Percentiles rank a stretch among this genome's conserved stretches.
Evolutionary conservation across 1,140 invertebrate species (phyloP).

Genomic region (Leptoteleia sp.): DNA sequence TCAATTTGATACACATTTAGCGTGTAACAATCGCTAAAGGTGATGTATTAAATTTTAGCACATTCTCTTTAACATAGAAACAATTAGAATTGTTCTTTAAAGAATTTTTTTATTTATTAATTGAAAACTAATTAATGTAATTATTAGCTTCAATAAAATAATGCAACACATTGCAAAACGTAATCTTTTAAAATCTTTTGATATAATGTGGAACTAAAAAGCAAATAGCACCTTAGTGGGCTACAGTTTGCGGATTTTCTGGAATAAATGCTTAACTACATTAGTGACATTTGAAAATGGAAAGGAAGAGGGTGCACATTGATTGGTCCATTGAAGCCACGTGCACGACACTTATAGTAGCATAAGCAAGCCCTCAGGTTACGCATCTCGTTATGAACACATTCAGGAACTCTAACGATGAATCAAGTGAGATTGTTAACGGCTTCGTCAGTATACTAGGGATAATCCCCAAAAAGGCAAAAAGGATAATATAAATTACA

Average conservation of each 20-base stretch:
- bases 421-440: conserved; percentile 65
- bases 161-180: no score
- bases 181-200: no score
- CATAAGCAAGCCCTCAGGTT: conserved; percentile 65
- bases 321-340: conserved; percentile 67
- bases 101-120: no score
- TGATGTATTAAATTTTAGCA: no score
- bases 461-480: conserved; percentile 45
- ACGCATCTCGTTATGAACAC: conserved; percentile 66
- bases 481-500: conserved; percentile 24
- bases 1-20: no score
- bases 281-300: conserved; percentile 65
- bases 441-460: conserved; percentile 40
- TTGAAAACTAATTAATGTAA: no score
- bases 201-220: background rate
- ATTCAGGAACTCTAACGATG: conserved; percentile 60
- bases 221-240: conserved; percentile 12
- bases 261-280: conserved; percentile 64
- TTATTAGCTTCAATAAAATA: no score
- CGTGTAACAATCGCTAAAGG: no score
- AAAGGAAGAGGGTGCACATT: conserved; percentile 64
- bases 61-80: no score
- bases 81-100: no score
- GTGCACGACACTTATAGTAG: conserved; percentile 64
- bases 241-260: conserved; percentile 56